Conservation (phyloP, 2,888 invertebrate species). For the Seladonia tumulorum region DNA sequence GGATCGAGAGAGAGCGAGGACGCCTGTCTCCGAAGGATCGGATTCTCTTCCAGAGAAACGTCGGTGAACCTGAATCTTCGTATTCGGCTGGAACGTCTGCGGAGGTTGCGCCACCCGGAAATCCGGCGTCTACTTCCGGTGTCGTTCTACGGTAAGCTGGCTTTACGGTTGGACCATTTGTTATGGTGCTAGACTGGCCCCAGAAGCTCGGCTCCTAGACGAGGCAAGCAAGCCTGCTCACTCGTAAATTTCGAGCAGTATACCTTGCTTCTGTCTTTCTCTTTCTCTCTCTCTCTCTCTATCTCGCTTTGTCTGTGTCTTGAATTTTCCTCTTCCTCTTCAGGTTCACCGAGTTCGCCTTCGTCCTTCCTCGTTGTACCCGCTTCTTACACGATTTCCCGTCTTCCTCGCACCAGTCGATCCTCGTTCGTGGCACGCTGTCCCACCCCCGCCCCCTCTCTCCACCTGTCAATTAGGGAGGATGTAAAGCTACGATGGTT, state of each 20-base stretch:
- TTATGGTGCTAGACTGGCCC: slow-evolving; percentile 59
- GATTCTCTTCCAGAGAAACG: neutral
- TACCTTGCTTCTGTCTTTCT: slow-evolving; percentile 28
- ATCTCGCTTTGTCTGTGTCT: neutral
- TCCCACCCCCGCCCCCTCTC: slow-evolving; percentile 45
- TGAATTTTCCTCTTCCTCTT: neutral
- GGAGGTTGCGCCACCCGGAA: slow-evolving; percentile 35
- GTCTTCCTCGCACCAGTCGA: neutral
- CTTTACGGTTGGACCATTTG: slow-evolving; percentile 68
- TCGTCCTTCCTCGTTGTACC: neutral
- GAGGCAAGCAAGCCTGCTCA: slow-evolving; percentile 63
- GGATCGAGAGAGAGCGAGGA: neutral
- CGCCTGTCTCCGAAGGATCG: neutral
- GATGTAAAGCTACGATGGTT: slow-evolving; percentile 73
- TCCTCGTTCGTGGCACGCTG: slow-evolving; percentile 43
- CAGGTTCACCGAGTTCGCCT: neutral
- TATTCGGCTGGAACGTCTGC: neutral
- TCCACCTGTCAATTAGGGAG: slow-evolving; percentile 78
- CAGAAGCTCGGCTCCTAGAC: slow-evolving; percentile 36
- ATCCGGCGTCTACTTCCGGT: slow-evolving; percentile 59
- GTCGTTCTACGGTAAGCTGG: slow-evolving; percentile 55
- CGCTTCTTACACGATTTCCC: neutral
- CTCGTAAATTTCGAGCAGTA: slow-evolving; percentile 73
- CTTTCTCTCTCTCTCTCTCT: slow-evolving; percentile 15
- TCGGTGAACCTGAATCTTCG: neutral